A percentile compares a stretch with the other conserved stretches of the same genome.
Evolutionary conservation across 1,140 invertebrate species (phyloP).

Genomic region (Drosophila asahinai): DNA sequence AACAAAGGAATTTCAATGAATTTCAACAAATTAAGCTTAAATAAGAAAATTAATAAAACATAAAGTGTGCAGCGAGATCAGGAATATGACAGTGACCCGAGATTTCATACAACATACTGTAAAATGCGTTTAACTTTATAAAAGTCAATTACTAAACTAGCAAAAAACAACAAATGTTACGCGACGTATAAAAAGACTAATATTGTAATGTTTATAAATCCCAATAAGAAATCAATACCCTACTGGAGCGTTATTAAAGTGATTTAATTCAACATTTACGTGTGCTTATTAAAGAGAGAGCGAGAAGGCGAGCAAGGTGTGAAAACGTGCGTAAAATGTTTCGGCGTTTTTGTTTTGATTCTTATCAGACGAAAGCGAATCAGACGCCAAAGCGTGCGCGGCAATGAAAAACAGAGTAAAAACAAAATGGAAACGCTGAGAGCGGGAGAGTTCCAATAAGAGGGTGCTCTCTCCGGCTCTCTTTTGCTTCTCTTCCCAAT

Average conservation of each 20-base stretch:
- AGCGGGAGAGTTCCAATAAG: conserved; percentile 28
- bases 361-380: conserved; percentile 63
- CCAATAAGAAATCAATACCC: background rate
- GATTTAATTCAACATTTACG: background rate
- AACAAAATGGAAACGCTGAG: conserved; percentile 70
- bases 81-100: background rate
- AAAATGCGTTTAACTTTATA: background rate
- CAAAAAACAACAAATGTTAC: background rate
- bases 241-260: background rate
- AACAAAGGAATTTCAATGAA: conserved; percentile 3
- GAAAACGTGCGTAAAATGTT: conserved; percentile 57
- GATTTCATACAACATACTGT: background rate
- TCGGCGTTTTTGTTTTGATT: conserved; percentile 79
- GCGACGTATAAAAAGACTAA: background rate
- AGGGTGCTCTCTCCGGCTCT: background rate
- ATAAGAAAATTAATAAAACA: background rate
- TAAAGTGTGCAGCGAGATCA: background rate
- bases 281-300: no score
- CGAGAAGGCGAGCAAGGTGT: background rate
- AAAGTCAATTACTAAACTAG: background rate
- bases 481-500: background rate
- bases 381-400: conserved; percentile 57
- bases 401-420: conserved; percentile 70
- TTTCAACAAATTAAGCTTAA: background rate
- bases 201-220: no score